Percentiles rank a stretch among this genome's conserved stretches.
These are phyloP conservation scores for Caenorhabditis sp. DNA, from an alignment of 2,888 invertebrate genomes.

Conservation along the genomic window DNA sequence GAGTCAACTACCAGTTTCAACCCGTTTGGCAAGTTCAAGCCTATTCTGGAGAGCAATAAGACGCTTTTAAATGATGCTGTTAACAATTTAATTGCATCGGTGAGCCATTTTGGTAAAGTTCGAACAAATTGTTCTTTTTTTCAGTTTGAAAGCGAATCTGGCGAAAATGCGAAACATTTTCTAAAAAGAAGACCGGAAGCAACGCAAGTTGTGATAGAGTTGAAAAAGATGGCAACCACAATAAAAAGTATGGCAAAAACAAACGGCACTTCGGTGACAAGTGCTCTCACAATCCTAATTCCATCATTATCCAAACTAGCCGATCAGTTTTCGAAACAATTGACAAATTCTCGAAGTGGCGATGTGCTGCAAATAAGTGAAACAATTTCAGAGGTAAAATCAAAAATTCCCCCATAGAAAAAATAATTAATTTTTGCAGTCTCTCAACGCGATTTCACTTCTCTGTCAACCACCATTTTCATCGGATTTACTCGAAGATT, in stretches of 20 bases:
- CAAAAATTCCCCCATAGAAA: neutral
- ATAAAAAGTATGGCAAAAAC: neutral
- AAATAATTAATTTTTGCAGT: neutral
- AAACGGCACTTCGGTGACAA: neutral
- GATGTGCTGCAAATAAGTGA: neutral
- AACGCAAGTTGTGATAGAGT: neutral
- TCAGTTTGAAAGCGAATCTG: neutral
- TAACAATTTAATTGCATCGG: neutral
- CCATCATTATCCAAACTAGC: neutral
- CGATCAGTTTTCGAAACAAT: neutral
- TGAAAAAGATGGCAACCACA: neutral
- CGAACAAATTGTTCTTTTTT: neutral
- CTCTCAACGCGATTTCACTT: neutral
- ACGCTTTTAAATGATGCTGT: neutral
- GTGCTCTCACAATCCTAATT: neutral
- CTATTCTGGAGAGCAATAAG: neutral
- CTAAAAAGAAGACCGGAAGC: neutral
- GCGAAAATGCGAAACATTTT: neutral
- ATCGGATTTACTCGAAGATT: constrained; percentile 9
- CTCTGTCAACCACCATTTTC: constrained; percentile 9
- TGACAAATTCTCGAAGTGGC: neutral
- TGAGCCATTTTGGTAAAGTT: neutral
- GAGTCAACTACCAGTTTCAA: neutral
- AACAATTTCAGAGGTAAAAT: neutral
- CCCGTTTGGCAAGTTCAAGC: neutral